Conservation (phyloP, 1,140 invertebrate genomes). For the Ceratitis capitata region DNA sequence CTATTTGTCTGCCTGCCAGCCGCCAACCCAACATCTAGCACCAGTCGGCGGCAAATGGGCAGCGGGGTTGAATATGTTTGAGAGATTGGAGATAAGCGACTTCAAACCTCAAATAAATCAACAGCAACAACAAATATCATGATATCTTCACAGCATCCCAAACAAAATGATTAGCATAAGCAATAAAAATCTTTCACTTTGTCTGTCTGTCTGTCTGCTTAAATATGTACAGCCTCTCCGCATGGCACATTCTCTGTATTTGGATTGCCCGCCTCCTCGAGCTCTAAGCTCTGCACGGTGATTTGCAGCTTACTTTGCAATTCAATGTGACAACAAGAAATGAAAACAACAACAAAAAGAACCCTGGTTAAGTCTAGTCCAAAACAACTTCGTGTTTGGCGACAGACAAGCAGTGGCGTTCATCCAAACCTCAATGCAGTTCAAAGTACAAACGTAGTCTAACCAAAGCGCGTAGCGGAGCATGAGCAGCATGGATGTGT, state of each 20-base stretch:
- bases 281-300: neutral
- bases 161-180: conserved; percentile 31
- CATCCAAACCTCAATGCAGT: neutral
- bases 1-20: neutral
- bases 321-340: conserved; percentile 31
- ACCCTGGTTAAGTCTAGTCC: neutral
- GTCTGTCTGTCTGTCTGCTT: neutral
- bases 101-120: neutral
- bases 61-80: conserved; percentile 12
- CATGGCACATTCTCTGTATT: neutral
- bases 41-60: neutral
- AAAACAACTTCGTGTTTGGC: neutral
- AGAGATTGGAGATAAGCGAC: conserved; percentile 1
- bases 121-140: neutral
- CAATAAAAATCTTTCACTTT: conserved; percentile 37
- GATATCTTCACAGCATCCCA: neutral
- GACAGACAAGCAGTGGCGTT: neutral
- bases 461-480: neutral
- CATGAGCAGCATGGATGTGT: neutral
- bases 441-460: neutral
- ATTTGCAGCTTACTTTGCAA: conserved; percentile 38
- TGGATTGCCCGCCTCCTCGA: neutral
- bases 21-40: neutral
- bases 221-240: neutral
- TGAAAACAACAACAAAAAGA: neutral